These are phyloP conservation scores for Corydoras sp. DNA, from an alignment of 2,113 vertebrate species.

Conservation along the genomic window DNA sequence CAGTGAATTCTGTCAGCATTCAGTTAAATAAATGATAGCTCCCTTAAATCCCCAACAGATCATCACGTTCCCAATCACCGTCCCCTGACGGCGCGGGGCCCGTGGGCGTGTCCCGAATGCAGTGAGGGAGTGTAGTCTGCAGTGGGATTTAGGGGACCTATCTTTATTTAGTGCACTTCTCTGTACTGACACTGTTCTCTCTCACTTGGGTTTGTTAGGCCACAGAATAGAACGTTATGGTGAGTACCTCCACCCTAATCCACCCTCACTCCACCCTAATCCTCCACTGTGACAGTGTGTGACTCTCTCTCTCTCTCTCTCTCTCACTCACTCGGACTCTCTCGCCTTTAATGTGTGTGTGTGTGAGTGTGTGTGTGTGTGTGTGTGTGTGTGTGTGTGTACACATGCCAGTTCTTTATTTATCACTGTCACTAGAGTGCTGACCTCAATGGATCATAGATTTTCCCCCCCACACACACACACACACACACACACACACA, in stretches of 20 bases:
- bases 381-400: conserved; percentile 29
- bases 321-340: neutral
- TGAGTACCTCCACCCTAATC: conserved; percentile 57
- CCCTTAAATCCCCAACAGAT: neutral
- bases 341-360: conserved; percentile 25
- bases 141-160: conserved; percentile 1
- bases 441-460: too few species aligned
- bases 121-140: too few species aligned
- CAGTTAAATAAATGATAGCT: conserved; percentile 22
- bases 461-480: too few species aligned
- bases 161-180: conserved; percentile 3
- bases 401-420: conserved; percentile 44
- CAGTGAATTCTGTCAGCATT: neutral
- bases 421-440: neutral
- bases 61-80: too few species aligned
- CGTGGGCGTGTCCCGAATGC: too few species aligned
- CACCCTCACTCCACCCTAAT: conserved; percentile 1
- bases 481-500: too few species aligned
- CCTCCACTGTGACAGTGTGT: too few species aligned
- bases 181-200: conserved; percentile 36
- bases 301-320: too few species aligned
- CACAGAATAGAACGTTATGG: conserved; percentile 61
- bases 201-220: conserved; percentile 62
- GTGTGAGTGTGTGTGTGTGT: conserved; percentile 35
- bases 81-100: too few species aligned